Evolutionary conservation across 2,113 vertebrate genomes (phyloP).

Genomic region (Hydropotes inermis): DNA sequence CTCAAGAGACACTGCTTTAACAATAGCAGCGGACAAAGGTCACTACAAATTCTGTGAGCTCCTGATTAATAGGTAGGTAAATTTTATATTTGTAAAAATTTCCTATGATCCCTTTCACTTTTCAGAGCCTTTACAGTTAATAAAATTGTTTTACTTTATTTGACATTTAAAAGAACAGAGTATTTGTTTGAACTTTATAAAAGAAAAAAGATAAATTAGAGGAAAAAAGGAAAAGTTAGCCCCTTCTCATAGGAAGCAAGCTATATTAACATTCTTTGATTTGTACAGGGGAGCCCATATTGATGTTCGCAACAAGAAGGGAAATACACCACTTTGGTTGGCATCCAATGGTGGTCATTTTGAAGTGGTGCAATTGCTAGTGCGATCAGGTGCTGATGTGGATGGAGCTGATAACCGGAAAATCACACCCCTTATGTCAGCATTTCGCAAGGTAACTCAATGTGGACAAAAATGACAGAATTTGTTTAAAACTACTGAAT

Average conservation of each 20-base stretch:
- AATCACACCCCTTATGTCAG: constrained; percentile 98
- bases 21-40: constrained; percentile 98
- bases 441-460: constrained; percentile 94
- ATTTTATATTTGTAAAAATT: constrained; percentile 15
- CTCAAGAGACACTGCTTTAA: constrained; percentile 97
- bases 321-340: constrained; percentile 98
- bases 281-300: constrained; percentile 93
- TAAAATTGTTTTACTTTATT: constrained; percentile 25
- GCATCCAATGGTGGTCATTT: constrained; percentile 98
- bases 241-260: background rate
- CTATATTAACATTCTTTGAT: constrained; percentile 31
- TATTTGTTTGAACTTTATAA: constrained; percentile 23
- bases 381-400: constrained; percentile 96
- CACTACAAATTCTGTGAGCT: constrained; percentile 99
- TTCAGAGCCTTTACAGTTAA: background rate
- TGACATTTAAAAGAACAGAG: constrained; percentile 17
- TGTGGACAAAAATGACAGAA: background rate
- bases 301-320: constrained; percentile 99
- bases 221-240: constrained; percentile 14
- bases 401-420: constrained; percentile 98
- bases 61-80: constrained; percentile 92
- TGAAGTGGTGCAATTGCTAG: constrained; percentile 96
- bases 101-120: background rate
- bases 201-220: background rate
- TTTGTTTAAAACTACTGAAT: background rate